phyloP scores from a whole-genome alignment of 2,113 vertebrate genomes.

The Cranoglanis bouderius region DNA sequence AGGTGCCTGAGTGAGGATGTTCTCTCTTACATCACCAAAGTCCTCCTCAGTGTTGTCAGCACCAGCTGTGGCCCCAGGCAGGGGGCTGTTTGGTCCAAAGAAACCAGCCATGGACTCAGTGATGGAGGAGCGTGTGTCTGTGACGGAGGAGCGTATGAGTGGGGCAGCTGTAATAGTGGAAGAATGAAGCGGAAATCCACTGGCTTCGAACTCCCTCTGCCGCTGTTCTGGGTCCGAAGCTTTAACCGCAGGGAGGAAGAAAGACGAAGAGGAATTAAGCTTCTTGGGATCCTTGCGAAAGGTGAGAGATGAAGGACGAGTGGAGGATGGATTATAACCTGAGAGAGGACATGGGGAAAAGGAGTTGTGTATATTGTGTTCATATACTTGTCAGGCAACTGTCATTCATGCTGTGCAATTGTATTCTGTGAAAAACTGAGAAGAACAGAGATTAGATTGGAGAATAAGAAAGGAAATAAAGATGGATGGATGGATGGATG shows the following conservation, averaged over 20 bases:
- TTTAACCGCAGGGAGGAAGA: slow-evolving; percentile 11
- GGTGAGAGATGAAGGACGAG: slow-evolving; percentile 41
- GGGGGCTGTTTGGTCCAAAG: background rate
- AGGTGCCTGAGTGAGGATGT: slow-evolving; percentile 59
- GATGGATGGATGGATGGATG: background rate
- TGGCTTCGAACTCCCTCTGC: slow-evolving; percentile 64
- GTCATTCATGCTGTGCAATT: background rate
- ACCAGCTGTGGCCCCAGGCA: slow-evolving; percentile 26
- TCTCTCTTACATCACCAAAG: slow-evolving; percentile 52
- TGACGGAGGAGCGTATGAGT: slow-evolving; percentile 27
- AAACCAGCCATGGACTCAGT: background rate
- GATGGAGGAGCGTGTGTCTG: slow-evolving; percentile 28
- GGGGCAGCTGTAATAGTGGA: slow-evolving; percentile 31
- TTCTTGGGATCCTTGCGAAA: slow-evolving; percentile 27
- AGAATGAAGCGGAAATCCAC: slow-evolving; percentile 46
- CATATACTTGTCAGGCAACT: background rate
- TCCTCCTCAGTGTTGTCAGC: slow-evolving; percentile 46
- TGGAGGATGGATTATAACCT: slow-evolving; percentile 49
- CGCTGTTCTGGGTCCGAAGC: slow-evolving; percentile 43
- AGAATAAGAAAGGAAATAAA: background rate
- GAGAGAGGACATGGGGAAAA: slow-evolving; percentile 14
- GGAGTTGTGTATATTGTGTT: slow-evolving; percentile 8
- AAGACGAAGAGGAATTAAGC: slow-evolving; percentile 42
- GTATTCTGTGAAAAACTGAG: background rate
- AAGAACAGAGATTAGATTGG: background rate